phyloP scores from a whole-genome alignment of 2,888 invertebrate species.

The Apamea anceps region DNA sequence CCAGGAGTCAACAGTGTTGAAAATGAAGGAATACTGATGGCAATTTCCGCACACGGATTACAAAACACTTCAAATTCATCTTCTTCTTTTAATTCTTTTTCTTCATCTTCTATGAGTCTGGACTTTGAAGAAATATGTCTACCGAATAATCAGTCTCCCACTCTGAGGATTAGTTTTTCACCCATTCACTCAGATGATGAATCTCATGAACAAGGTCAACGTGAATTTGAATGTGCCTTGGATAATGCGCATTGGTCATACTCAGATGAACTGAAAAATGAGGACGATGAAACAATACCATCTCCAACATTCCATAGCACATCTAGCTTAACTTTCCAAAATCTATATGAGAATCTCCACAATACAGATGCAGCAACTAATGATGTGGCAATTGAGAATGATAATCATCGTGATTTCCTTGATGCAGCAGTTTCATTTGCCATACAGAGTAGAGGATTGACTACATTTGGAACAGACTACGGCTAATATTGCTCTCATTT shows the following conservation, averaged over 20 bases:
- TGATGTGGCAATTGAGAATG: conserved; percentile 21
- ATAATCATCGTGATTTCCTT: conserved; percentile 90
- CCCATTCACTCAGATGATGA: conserved; percentile 75
- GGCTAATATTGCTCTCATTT: conserved; percentile 75
- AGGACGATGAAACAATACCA: conserved; percentile 69
- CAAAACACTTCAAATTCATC: conserved; percentile 82
- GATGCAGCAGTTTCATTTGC: conserved; percentile 94
- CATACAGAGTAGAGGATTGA: conserved; percentile 93
- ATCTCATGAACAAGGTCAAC: conserved; percentile 64
- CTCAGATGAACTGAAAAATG: conserved; percentile 63
- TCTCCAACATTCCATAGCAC: conserved; percentile 75
- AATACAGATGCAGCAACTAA: conserved; percentile 20
- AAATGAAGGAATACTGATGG: conserved; percentile 93
- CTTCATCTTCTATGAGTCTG: conserved; percentile 48
- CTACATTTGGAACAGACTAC: conserved; percentile 86
- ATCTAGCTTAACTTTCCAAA: conserved; percentile 72
- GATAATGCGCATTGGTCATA: conserved; percentile 74
- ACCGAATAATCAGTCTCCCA: conserved; percentile 60
- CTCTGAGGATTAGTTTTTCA: conserved; percentile 70
- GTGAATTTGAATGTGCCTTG: conserved; percentile 68
- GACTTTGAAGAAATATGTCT: conserved; percentile 48
- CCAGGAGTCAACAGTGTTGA: conserved; percentile 91
- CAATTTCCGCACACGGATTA: conserved; percentile 93
- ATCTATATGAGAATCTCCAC: conserved; percentile 70
- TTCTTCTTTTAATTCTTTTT: conserved; percentile 69